These are phyloP conservation scores for Campoplex capitator DNA, from an alignment of 2,888 invertebrate species.

Conservation along the genomic window DNA sequence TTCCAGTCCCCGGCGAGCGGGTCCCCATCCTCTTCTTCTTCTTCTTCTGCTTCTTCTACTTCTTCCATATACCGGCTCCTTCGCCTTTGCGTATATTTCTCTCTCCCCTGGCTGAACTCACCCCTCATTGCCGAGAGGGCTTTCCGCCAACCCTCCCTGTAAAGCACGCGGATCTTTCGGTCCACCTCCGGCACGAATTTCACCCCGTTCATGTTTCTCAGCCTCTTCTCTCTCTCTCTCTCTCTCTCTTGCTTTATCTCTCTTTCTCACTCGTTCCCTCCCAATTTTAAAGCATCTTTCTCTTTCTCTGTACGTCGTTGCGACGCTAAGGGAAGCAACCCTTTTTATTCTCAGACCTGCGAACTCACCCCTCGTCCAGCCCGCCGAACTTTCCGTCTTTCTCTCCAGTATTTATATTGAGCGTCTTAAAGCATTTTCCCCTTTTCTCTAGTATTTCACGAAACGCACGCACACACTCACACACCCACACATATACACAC, in stretches of 20 bases:
- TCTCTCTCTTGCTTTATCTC: slow-evolving; percentile 45
- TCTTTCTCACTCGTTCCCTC: slow-evolving; percentile 15
- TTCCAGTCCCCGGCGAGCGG: slow-evolving; percentile 80
- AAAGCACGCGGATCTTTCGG: slow-evolving; percentile 66
- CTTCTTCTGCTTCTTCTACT: slow-evolving; percentile 52
- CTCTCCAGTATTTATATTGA: slow-evolving; percentile 83
- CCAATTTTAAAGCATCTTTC: slow-evolving; percentile 35
- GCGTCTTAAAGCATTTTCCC: slow-evolving; percentile 84
- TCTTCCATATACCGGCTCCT: slow-evolving; percentile 59
- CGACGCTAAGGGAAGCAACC: slow-evolving; percentile 83
- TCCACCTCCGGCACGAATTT: slow-evolving; percentile 66
- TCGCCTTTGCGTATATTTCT: slow-evolving; percentile 72
- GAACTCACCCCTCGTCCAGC: slow-evolving; percentile 25
- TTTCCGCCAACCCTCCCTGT: slow-evolving; percentile 71
- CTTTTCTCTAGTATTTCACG: slow-evolving; percentile 70
- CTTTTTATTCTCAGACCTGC: slow-evolving; percentile 82
- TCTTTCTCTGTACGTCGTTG: slow-evolving; percentile 73
- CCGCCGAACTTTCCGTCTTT: slow-evolving; percentile 46
- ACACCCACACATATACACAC: background rate
- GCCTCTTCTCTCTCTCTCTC: slow-evolving; percentile 47
- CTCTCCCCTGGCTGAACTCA: slow-evolving; percentile 58
- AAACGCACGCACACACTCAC: slow-evolving; percentile 25
- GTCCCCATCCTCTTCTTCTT: slow-evolving; percentile 60
- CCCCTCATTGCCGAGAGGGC: slow-evolving; percentile 66
- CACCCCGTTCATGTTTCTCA: slow-evolving; percentile 38